Percentiles rank a stretch among this genome's conserved stretches.
Evolutionary conservation across 2,888 invertebrate species (phyloP).

Genomic region (Drosophila multiciliata): DNA sequence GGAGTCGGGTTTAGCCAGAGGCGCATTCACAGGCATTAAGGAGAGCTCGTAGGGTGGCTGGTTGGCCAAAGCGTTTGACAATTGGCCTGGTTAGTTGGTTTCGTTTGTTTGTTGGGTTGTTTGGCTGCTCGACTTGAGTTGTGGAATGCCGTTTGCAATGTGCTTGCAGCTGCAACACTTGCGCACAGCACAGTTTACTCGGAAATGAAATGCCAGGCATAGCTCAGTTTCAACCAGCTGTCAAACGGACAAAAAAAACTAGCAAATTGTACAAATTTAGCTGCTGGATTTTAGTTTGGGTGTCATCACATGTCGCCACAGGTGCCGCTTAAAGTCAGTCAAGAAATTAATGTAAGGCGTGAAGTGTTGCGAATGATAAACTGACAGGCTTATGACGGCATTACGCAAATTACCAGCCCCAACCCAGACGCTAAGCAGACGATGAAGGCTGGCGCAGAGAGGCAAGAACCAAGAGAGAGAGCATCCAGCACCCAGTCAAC

Average conservation of each 20-base stretch:
- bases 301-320: conserved; percentile 68
- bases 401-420: conserved; percentile 69
- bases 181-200: conserved; percentile 35
- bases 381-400: conserved; percentile 79
- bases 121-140: conserved; percentile 29
- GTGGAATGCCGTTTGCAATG: conserved; percentile 54
- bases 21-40: conserved; percentile 27
- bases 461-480: neutral
- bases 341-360: conserved; percentile 39
- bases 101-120: conserved; percentile 18
- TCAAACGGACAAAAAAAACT: conserved; percentile 13
- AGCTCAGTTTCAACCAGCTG: conserved; percentile 50
- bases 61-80: conserved; percentile 60
- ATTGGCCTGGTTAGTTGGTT: conserved; percentile 54
- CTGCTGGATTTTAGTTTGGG: conserved; percentile 32
- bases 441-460: conserved; percentile 15
- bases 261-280: conserved; percentile 7
- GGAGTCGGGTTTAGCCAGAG: conserved; percentile 10
- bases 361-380: conserved; percentile 67
- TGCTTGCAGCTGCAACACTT: conserved; percentile 52
- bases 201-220: conserved; percentile 70
- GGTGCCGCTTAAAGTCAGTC: conserved; percentile 53
- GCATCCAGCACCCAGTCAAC: conserved; percentile 24
- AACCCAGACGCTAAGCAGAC: conserved; percentile 54
- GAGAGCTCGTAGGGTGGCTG: conserved; percentile 61